Percentiles rank a stretch among this genome's conserved stretches.
Evolutionary conservation across 2,888 invertebrate species (phyloP).

Genomic region (Microchrysa polita): DNA sequence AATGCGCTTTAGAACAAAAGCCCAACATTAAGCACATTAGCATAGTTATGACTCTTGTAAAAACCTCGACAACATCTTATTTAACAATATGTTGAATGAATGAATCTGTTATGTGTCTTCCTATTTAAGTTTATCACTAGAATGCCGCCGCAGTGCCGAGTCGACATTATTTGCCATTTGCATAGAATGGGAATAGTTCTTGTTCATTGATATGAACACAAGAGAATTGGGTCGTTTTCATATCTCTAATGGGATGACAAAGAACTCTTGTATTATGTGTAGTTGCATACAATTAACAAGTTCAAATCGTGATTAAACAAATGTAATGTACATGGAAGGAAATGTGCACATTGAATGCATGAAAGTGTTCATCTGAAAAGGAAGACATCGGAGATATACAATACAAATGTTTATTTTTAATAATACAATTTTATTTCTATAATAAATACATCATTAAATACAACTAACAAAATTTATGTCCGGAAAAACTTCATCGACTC

Average conservation of each 20-base stretch:
- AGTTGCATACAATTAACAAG: slow-evolving; percentile 4
- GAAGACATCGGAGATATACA: too few species aligned
- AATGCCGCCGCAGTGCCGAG: slow-evolving; percentile 16
- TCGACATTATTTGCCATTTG: not conserved
- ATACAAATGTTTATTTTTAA: too few species aligned
- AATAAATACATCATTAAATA: too few species aligned
- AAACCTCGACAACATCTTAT: not conserved
- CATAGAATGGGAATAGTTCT: slow-evolving; percentile 15
- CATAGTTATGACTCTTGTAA: slow-evolving; percentile 14
- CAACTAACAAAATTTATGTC: not conserved
- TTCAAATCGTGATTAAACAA: slow-evolving; percentile 17
- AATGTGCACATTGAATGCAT: too few species aligned
- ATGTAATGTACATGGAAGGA: too few species aligned
- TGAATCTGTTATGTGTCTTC: not conserved
- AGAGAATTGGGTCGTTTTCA: slow-evolving; percentile 16
- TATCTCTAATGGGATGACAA: slow-evolving; percentile 8
- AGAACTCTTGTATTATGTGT: not conserved
- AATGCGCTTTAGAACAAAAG: not conserved
- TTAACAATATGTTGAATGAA: slow-evolving; percentile 9
- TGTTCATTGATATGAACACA: slow-evolving; percentile 9
- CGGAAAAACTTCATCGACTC: not conserved
- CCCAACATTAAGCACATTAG: slow-evolving; percentile 6
- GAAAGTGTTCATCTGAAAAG: too few species aligned
- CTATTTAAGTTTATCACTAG: slow-evolving; percentile 5
- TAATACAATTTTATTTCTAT: too few species aligned